phyloP scores from a whole-genome alignment of 2,888 invertebrate genomes.

The Mallateleia sp. region DNA sequence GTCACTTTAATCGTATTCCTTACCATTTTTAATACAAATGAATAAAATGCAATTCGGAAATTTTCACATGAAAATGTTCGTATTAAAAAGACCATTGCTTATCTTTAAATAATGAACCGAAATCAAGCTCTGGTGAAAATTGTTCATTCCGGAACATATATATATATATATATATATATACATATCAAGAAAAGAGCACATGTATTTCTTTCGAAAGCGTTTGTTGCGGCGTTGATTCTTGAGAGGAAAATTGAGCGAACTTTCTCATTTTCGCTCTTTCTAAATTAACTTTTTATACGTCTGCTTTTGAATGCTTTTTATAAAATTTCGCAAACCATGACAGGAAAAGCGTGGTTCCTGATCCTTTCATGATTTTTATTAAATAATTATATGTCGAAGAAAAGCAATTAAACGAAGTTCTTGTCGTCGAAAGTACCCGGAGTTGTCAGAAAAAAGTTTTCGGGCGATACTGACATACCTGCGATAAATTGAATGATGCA shows the following conservation, averaged over 20 bases:
- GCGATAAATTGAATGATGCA: slow-evolving; percentile 49
- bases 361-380: slow-evolving; percentile 12
- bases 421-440: background rate
- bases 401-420: slow-evolving; percentile 6
- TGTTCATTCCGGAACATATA: too few species aligned
- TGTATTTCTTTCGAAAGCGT: background rate
- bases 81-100: too few species aligned
- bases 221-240: slow-evolving; percentile 42
- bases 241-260: slow-evolving; percentile 38
- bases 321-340: too few species aligned
- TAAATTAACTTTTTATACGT: slow-evolving; percentile 22
- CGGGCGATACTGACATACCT: slow-evolving; percentile 11
- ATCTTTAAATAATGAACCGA: too few species aligned
- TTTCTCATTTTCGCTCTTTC: slow-evolving; percentile 60
- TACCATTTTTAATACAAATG: too few species aligned
- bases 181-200: background rate
- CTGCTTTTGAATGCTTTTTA: slow-evolving; percentile 28
- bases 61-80: too few species aligned
- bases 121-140: too few species aligned
- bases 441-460: background rate
- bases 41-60: too few species aligned
- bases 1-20: slow-evolving; percentile 16
- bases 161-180: too few species aligned
- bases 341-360: slow-evolving; percentile 7
- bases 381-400: background rate